phyloP scores from a whole-genome alignment of 1,140 invertebrate genomes.

The Protaetia brevitarsis region DNA sequence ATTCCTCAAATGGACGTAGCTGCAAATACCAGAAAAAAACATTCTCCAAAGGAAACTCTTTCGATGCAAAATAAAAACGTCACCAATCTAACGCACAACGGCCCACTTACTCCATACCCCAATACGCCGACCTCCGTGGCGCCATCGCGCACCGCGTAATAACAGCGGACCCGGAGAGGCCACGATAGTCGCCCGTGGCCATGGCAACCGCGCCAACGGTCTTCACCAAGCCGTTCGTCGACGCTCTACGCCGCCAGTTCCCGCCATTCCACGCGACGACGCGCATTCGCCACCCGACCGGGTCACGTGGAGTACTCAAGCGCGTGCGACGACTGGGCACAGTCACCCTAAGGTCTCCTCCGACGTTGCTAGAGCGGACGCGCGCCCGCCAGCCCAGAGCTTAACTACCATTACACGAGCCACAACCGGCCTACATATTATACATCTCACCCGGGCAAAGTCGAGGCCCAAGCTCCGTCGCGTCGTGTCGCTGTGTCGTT shows the following conservation, averaged over 20 bases:
- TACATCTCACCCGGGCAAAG: no score
- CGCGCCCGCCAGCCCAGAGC: background rate
- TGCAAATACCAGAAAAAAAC: no score
- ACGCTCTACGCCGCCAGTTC: constrained; percentile 33
- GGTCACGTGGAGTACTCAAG: constrained; percentile 40
- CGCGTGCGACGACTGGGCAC: constrained; percentile 5
- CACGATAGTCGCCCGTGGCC: no score
- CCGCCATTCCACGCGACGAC: constrained; percentile 42
- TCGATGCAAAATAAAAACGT: no score
- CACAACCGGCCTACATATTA: no score
- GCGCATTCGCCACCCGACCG: constrained; percentile 40
- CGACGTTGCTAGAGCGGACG: background rate
- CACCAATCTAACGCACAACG: no score
- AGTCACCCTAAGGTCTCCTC: background rate
- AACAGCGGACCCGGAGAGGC: background rate
- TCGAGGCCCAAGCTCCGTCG: no score
- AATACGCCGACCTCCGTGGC: background rate
- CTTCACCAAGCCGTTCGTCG: constrained; percentile 30
- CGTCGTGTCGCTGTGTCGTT: no score
- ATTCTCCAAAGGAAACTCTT: no score
- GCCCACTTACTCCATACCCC: no score
- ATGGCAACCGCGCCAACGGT: constrained; percentile 39
- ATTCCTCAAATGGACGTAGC: no score
- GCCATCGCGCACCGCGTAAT: background rate
- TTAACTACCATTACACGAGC: no score